Conservation (phyloP, 2,888 invertebrate genomes). For the Chorisops tibialis region DNA sequence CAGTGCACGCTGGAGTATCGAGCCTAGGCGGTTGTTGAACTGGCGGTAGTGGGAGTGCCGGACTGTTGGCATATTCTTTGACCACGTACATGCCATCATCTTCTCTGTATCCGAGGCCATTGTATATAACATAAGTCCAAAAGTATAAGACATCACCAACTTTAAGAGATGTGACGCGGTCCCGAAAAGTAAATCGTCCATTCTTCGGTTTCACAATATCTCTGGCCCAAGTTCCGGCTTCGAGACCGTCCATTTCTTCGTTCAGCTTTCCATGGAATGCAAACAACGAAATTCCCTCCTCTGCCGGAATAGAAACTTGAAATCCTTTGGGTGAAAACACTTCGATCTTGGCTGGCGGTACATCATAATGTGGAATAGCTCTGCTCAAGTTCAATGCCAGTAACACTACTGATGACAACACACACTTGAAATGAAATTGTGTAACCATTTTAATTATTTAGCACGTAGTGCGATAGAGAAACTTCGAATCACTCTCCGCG, state of each 20-base stretch:
- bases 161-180: slow-evolving; percentile 58
- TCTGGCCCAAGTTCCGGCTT: slow-evolving; percentile 63
- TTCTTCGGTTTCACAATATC: slow-evolving; percentile 62
- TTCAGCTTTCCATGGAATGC: slow-evolving; percentile 76
- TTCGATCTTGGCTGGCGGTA: slow-evolving; percentile 53
- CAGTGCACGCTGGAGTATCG: not conserved
- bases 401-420: too few relatives aligned
- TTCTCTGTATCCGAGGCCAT: slow-evolving; percentile 66
- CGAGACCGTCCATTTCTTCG: slow-evolving; percentile 66
- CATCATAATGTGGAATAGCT: slow-evolving; percentile 41
- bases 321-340: slow-evolving; percentile 56
- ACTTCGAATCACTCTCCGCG: too few relatives aligned
- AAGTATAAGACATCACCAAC: slow-evolving; percentile 68
- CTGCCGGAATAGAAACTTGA: slow-evolving; percentile 55
- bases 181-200: slow-evolving; percentile 66
- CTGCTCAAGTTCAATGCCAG: too few relatives aligned
- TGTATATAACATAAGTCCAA: slow-evolving; percentile 71
- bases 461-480: too few relatives aligned
- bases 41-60: not conserved
- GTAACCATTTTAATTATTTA: too few relatives aligned
- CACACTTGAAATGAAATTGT: too few relatives aligned
- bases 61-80: slow-evolving; percentile 8
- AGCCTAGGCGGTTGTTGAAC: not conserved
- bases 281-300: slow-evolving; percentile 67
- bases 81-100: slow-evolving; percentile 53